Base-by-base conservation (phyloP, 2,113 vertebrate genomes). In the Paraplagusia blochii region DNA sequence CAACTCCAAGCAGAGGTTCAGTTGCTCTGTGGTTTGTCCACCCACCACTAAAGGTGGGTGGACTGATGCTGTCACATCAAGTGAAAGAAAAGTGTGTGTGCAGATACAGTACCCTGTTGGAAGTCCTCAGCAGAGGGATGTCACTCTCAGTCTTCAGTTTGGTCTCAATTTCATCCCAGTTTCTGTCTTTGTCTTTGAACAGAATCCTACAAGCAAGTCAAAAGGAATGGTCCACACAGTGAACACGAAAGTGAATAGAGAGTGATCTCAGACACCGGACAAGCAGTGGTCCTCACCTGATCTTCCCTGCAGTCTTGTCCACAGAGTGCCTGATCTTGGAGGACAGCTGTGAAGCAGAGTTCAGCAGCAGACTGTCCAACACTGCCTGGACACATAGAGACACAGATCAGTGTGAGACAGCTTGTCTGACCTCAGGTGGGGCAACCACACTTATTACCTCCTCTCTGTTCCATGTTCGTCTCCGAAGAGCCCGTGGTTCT, bases 121-220 rank as follows among this genome's bases (percentile, higher is more conserved):
- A 94, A 1, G 95, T 95, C 92, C 97, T 99, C 75, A 97, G 92
- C 61, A 97, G 92, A 42, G 96, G 95, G 18, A 96, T 80, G 66
- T 99, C 97, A 79, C 92, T 95, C 72, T 99, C 96, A 8, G 92
- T 82, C 82, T 91, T 85, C 66, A 98, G 82, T 86, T 96, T 96
- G 79, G 64, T 95, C 80, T 98, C 96, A 76, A 98, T 98, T 81
- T 98, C 95, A 38, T 96, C 95, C 97, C 95, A 99, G 53, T 98
- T 99, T 57, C 95, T 91, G 80, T 98, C 95, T 82, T 97, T 95
- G 80, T 98, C 95, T 82, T 98, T 98, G 83, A 99, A 97, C 75
- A 98, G 85, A 85, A 99, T 94, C 88, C 96, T 99, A 79, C 15
- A 90, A 18, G 44, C 83, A 19, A 52, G 65, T 4, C 44, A 62